Conservation (phyloP, 2,797 vertebrate genomes). For the Lagocephalus sceleratus region DNA sequence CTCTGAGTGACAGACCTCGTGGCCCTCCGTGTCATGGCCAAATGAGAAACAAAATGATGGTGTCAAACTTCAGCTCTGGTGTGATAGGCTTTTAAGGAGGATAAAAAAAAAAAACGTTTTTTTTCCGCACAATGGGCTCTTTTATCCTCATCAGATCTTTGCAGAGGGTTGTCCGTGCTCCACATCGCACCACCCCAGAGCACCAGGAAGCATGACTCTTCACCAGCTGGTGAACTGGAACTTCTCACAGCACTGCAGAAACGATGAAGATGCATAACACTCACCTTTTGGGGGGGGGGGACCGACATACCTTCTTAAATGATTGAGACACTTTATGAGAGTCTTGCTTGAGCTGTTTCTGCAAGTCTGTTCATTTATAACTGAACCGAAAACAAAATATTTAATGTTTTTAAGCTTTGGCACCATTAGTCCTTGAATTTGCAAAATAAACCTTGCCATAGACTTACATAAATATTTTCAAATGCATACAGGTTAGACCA, state of each 20-base stretch:
- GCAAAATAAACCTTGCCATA: conserved; percentile 6
- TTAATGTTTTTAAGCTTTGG: conserved; percentile 17
- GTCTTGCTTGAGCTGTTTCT: too few relatives aligned
- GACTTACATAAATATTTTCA: conserved; percentile 1
- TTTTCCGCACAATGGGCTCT: conserved; percentile 36
- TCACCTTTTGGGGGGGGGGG: conserved; percentile 29
- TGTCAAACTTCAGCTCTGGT: conserved; percentile 54
- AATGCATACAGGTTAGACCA: not conserved
- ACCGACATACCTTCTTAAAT: conserved; percentile 23
- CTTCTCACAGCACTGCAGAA: conserved; percentile 32
- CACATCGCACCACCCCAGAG: conserved; percentile 2
- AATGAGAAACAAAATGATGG: conserved; percentile 60
- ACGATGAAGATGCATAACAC: conserved; percentile 40
- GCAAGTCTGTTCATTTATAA: conserved; percentile 2
- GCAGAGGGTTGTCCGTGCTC: conserved; percentile 29
- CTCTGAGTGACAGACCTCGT: conserved; percentile 51
- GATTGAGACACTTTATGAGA: conserved; percentile 14
- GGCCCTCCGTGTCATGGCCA: conserved; percentile 37
- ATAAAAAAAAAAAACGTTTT: conserved; percentile 16
- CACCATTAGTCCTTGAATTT: conserved; percentile 13
- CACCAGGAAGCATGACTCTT: conserved; percentile 40
- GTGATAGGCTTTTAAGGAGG: conserved; percentile 44
- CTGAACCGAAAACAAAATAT: conserved; percentile 27
- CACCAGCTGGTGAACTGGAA: conserved; percentile 51
- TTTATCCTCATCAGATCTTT: conserved; percentile 37